Evolutionary conservation across 2,888 invertebrate species (phyloP), one percentile per base, ranked within the genome.

Genomic region (Agonopterix subpropinquella): DNA sequence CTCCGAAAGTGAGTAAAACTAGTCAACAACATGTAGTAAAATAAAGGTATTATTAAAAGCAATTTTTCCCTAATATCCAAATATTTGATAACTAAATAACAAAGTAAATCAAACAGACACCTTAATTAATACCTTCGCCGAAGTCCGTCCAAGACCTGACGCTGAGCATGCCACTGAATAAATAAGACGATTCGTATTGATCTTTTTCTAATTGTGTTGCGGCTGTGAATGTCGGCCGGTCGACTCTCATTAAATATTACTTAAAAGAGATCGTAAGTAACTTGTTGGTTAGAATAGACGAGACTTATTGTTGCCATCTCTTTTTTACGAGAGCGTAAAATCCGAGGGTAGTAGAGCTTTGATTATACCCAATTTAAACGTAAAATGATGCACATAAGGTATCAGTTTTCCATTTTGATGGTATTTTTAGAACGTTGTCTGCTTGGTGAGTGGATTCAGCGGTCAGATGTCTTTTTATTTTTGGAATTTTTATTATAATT

Each of bases 191-290:
- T 28, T 28, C 5, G 28, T 28, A 28, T 28, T 28, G 28, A 28
- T 28, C 28, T 28, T 28, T 28, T 28, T 28, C 28, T 28, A 28
- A 28, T 28, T 28, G 28, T 28, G 28, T 28, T 28, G 28, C 39
- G 39, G 39, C 39, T 28, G 28, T 28, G 28, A 28, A 28, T 28
- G 28, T 28, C 28, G 28, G 73, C 63, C 61, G 67, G 70, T 62
- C 65, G 57, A 69, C 62, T 67, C 67, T 78, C 82, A 84, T 85
- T 77, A 84, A 84, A 80, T 84, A 85, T 84, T 84, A 70, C 73
- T 76, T 67, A 66, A 74, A 73, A 73, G 65, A 73, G 60, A 59
- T 69, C 64, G 72, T 70, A 71, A 77, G 71, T 75, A 73, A 77
- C 73, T 73, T 76, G 78, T 77, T 70, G 62, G 64, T 65, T 60